Base-by-base conservation (phyloP, 2,113 vertebrate genomes). In the Muntiacus muntjak region DNA sequence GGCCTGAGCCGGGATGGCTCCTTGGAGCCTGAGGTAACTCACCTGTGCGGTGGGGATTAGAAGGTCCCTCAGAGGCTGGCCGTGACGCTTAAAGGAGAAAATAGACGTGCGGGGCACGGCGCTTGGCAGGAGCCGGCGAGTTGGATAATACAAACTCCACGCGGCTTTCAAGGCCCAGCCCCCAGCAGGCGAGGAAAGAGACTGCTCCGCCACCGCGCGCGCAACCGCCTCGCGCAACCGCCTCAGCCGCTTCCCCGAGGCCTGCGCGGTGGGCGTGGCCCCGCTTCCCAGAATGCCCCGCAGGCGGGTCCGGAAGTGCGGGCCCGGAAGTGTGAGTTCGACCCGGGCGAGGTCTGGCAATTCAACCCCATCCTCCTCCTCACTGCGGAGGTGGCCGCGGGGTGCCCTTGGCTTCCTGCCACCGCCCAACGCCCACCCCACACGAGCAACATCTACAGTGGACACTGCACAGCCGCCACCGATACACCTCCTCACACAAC, bases 301-400 rank as follows among this genome's bases (percentile, higher is more conserved):
- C 43, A 3, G 54, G 40, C 8, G 2, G 0, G 43, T 2, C 28
- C 3, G 0, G 2, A 7, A 4, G 13, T 21, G 33, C 8, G 1
- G 0, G 40, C 4, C 25, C 2, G 0, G 2, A 6, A 2, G 17
- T 21, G 3, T 26, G 25, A 5, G 12, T 28, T 19, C 0, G 1
- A 5, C 1, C 1, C 5, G 3, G 15, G 52, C 16, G 0, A 5
- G 81, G 16, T 19, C 0, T 1, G 8, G 33, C 0, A 1, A 15
- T 4, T 1, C 2, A 14, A 0, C 12, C 2, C 0, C 1, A 1
- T 14, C 26, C 23, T 28, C 5, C 4, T 3, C 0, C 52, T 11
- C 28, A 9, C 2, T 0, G 33, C 23, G 3, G 50, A 47, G 43
- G 11, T 3, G 45, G 13, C 1, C 4, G 0, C 3, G 1, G 19